Base-by-base conservation (phyloP, 2,113 vertebrate species). In the Etheostoma spectabile region DNA sequence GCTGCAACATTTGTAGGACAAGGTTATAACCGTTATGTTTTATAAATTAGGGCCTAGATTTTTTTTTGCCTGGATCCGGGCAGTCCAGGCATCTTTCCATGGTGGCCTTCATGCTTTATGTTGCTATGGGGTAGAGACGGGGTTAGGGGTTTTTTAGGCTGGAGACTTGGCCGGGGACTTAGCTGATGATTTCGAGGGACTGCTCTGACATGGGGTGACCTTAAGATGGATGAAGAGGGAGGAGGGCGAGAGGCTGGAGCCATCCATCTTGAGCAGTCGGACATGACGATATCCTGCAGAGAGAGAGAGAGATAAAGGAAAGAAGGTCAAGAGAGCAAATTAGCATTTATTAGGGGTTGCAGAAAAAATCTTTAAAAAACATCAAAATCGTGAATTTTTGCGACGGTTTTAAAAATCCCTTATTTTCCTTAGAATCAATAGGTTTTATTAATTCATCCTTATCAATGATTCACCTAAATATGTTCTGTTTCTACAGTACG, bases 241-340 rank as follows among this genome's bases (percentile, higher is more conserved):
- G 69, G 97, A 94, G 0, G 98, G 98, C 0, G 96, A 93, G 61
- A 98, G 93, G 18, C 96, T 96, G 0, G 96, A 93, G 0, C 98
- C 96, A 0, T 99, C 97, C 79, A 89, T 92, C 86, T 96, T 96
- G 14, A 96, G 95, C 77, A 99, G 94, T n/a, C 96, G 96, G 83
- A 99, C 96, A 64, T 99, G 98, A 3, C 96, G 96, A 67, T 98
- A 99, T 42, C 98, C 98, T 99, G 93, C n/a, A 69, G 80, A 72
- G 51, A 42, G 8, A 38, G 38, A 30, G 2, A 30, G 27, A 30
- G 4, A 56, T 14, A 52, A 59, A 15, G 62, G 14, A 10, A 0
- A 0, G 22, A 21, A 21, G 16, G 21, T 59, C 3, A 86, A 33
- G 4, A 42, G 8, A 35, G 27, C 0, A 22, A 66, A 33, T 42